phyloP scores from a whole-genome alignment of 2,797 vertebrate genomes.

The Vultur gryphus region DNA sequence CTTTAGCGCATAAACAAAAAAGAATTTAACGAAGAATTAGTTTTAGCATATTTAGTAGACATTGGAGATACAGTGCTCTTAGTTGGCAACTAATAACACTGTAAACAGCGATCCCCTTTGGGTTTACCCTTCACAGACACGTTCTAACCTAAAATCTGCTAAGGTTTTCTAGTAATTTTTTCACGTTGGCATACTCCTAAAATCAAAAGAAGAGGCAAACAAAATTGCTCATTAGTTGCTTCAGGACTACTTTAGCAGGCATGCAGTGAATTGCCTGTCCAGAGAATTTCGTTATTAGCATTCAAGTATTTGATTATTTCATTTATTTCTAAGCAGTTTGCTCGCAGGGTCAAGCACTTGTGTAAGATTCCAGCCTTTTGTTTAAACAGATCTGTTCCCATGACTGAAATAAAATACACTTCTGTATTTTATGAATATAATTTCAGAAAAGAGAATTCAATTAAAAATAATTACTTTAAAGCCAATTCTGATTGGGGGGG shows the following conservation, averaged over 20 bases:
- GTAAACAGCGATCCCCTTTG: not conserved
- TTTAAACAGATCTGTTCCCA: not conserved
- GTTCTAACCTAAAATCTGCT: not conserved
- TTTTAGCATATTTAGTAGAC: not conserved
- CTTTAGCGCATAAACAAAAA: not conserved
- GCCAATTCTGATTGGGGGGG: not conserved
- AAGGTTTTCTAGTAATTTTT: not conserved
- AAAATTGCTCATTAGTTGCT: not conserved
- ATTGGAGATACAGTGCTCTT: not conserved
- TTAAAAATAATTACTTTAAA: not conserved
- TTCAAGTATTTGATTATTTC: not conserved
- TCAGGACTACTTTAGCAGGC: not conserved
- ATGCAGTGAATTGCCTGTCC: not conserved
- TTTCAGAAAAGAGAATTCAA: not conserved
- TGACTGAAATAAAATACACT: not conserved
- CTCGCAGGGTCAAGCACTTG: not conserved
- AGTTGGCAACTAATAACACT: not conserved
- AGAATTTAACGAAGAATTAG: not conserved
- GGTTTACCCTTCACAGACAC: not conserved
- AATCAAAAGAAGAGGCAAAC: not conserved
- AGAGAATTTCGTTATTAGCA: not conserved
- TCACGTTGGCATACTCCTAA: not conserved
- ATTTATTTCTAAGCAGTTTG: not conserved
- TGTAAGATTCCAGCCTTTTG: not conserved
- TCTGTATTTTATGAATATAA: not conserved